Base-by-base conservation (phyloP, 1,140 invertebrate species). In the Nephotettix cincticeps region DNA sequence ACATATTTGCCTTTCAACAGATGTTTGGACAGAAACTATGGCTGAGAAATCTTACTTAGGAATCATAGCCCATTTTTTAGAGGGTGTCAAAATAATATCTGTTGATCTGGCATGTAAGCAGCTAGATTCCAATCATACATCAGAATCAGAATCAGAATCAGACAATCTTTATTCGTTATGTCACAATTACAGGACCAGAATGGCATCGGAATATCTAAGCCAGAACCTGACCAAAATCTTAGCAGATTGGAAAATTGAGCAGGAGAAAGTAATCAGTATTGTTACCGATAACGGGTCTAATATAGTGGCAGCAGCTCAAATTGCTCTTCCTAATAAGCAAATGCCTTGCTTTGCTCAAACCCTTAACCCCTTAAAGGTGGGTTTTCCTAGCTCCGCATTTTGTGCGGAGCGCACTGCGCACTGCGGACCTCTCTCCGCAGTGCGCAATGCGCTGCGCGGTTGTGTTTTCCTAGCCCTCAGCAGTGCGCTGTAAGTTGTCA, bases 201-300 rank as follows among this genome's bases (percentile, higher is more conserved):
- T n/a, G n/a, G n/a, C n/a, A n/a, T n/a, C n/a, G n/a, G n/a, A n/a
- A n/a, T 77, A 79, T 69, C 73, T 80, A 71, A 43, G 61, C 45
- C 9, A 74, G 71, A 71, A 56, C 36, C 73, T 79, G 58, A 45
- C 66, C 23, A 74, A 74, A 40, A 76, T 76, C 54, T 76, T 75
- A 23, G 67, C 51, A 65, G 76, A 79, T 72, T 80, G 75, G 77
- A 69, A 68, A 54, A 78, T 81, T 14, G 19, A 74, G 28, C 73
- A 72, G 40, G 65, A 74, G 67, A 80, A 81, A 75, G 72, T 80
- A 23, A 70, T 72, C 68, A 75, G 76, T 58, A 71, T 81, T 76
- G 72, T 79, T 6, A 81, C 77, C 17, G 79, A 80, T 71, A 79
- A 79, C 76, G 77, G 75, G 23, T 71, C 78, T 0, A 81, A 80